phyloP scores from a whole-genome alignment of 2,113 vertebrate genomes.

The Mugil cephalus region DNA sequence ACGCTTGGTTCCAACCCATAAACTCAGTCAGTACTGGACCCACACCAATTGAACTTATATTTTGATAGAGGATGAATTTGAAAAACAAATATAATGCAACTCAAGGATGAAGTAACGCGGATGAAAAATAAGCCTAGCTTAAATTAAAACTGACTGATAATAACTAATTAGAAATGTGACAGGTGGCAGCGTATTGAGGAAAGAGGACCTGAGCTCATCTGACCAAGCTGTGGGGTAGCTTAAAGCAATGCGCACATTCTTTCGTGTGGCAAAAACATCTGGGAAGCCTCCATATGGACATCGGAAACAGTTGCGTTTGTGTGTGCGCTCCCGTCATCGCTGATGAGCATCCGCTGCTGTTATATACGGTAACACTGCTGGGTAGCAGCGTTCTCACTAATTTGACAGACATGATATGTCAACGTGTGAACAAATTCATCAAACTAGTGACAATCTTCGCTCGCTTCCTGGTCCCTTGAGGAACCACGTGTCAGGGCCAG shows the following conservation, averaged over 20 bases:
- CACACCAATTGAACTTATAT: no score
- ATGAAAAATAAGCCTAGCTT: no score
- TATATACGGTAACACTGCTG: neutral
- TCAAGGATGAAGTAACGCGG: no score
- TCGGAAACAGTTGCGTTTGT: no score
- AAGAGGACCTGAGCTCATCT: neutral
- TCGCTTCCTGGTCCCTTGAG: slow-evolving; percentile 9
- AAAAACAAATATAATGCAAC: no score
- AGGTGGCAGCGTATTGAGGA: neutral
- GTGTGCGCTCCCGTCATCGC: neutral
- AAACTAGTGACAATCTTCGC: slow-evolving; percentile 3
- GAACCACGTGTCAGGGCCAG: slow-evolving; percentile 28
- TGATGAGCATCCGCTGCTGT: neutral
- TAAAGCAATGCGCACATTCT: neutral
- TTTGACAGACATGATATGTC: neutral
- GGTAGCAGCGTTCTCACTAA: neutral
- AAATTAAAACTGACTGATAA: no score
- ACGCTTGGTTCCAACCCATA: no score
- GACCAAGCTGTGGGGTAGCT: neutral
- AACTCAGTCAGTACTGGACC: no score
- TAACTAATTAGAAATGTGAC: no score
- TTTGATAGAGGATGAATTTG: no score
- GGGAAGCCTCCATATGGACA: neutral
- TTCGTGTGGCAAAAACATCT: neutral
- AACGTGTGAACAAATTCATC: neutral